Conservation (phyloP, 2,113 vertebrate genomes). For the Petrocephalus microphthalmus region DNA sequence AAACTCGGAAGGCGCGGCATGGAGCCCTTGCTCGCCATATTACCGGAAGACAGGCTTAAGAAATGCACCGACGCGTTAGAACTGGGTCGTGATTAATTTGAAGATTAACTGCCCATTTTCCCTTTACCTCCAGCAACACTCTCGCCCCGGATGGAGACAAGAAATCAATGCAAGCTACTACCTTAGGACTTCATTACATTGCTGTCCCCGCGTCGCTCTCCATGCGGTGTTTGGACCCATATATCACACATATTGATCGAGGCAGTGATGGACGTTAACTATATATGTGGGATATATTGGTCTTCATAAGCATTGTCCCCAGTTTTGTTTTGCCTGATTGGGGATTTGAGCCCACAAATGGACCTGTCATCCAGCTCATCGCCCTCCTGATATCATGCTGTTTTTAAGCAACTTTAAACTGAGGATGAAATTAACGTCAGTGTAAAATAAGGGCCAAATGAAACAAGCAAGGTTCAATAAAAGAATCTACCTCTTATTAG, state of each 20-base stretch:
- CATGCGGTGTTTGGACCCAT: not conserved
- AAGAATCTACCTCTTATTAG: not conserved
- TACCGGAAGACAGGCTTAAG: conserved; percentile 31
- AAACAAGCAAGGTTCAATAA: not conserved
- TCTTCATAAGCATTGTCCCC: not conserved
- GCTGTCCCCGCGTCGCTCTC: not conserved
- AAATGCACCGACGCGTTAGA: conserved; percentile 32
- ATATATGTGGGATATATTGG: not conserved
- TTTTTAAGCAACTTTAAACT: not conserved
- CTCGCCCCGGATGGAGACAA: conserved; percentile 10
- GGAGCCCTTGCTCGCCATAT: conserved; percentile 44
- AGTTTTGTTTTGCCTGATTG: not conserved
- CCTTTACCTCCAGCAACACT: conserved; percentile 17
- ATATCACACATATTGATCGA: conserved; percentile 13
- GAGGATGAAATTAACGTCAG: not conserved
- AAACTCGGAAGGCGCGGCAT: conserved; percentile 17
- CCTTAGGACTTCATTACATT: conserved; percentile 15
- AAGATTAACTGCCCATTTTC: conserved; percentile 25
- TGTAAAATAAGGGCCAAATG: not conserved
- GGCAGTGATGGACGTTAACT: conserved; percentile 1
- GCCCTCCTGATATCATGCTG: not conserved
- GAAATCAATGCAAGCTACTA: conserved; percentile 9
- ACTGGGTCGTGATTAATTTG: conserved; percentile 24
- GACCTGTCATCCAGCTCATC: not conserved
- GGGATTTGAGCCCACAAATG: not conserved